phyloP scores from a whole-genome alignment of 2,888 invertebrate species.

The Ferdinandea cuprea region DNA sequence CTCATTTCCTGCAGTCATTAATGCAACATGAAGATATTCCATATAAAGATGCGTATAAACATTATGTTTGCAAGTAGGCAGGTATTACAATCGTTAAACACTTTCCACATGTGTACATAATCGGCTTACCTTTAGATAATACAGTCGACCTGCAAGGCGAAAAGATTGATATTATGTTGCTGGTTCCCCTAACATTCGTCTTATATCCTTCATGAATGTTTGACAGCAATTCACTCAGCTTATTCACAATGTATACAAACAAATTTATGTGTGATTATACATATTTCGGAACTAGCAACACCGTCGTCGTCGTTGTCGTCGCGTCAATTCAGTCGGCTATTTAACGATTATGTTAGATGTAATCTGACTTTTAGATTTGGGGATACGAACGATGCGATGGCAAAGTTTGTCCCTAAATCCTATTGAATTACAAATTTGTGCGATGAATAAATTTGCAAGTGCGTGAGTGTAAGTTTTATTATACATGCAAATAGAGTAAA shows the following conservation, averaged over 20 bases:
- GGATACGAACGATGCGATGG: constrained; percentile 46
- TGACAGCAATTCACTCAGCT: constrained; percentile 54
- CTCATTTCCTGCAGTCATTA: constrained; percentile 34
- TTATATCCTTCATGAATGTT: constrained; percentile 18
- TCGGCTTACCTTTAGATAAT: constrained; percentile 40
- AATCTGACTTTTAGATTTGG: constrained; percentile 68
- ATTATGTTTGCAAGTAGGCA: too few relatives aligned
- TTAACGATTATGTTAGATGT: constrained; percentile 27
- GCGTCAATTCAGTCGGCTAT: constrained; percentile 16
- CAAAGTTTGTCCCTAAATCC: constrained; percentile 58
- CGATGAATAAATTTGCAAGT: constrained; percentile 26
- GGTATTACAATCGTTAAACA: constrained; percentile 25
- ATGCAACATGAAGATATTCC: constrained; percentile 13
- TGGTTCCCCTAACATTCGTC: constrained; percentile 21
- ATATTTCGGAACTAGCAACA: background rate
- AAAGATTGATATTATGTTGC: constrained; percentile 29
- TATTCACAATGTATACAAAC: constrained; percentile 57
- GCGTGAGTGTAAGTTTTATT: background rate
- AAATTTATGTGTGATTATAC: constrained; percentile 51
- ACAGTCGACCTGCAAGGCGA: constrained; percentile 10
- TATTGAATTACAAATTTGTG: constrained; percentile 72
- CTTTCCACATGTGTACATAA: constrained; percentile 41
- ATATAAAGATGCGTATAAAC: too few relatives aligned
- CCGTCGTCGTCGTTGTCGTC: too few relatives aligned
- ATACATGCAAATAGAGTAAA: constrained; percentile 42